Evolutionary conservation across 2,888 invertebrate genomes (phyloP).

Genomic region (Orgyia antiqua): DNA sequence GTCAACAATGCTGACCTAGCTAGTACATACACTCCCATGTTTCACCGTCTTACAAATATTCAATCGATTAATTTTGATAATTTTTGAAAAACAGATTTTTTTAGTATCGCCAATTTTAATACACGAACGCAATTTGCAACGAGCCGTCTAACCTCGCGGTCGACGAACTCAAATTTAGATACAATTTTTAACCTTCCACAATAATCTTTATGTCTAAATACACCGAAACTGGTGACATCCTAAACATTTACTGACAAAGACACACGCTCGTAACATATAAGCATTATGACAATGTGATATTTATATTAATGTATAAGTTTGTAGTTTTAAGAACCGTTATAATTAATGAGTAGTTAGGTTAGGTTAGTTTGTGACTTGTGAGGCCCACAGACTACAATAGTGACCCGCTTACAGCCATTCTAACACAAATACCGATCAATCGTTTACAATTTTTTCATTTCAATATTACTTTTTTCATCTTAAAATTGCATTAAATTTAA

Average conservation of each 20-base stretch:
- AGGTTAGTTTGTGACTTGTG: slow-evolving; percentile 66
- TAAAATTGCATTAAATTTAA: slow-evolving; percentile 70
- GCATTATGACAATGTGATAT: slow-evolving; percentile 79
- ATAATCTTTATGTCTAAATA: slow-evolving; percentile 66
- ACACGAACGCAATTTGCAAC: slow-evolving; percentile 52
- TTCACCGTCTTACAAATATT: slow-evolving; percentile 46
- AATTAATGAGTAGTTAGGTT: slow-evolving; percentile 74
- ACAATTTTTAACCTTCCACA: slow-evolving; percentile 48
- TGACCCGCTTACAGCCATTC: slow-evolving; percentile 67
- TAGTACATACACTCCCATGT: slow-evolving; percentile 56
- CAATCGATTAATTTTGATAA: slow-evolving; percentile 59
- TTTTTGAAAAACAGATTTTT: slow-evolving; percentile 49
- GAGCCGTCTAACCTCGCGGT: slow-evolving; percentile 28
- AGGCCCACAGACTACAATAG: slow-evolving; percentile 77
- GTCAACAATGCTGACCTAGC: slow-evolving; percentile 66
- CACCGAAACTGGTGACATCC: slow-evolving; percentile 73
- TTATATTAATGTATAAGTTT: slow-evolving; percentile 71
- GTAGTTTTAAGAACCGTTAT: slow-evolving; percentile 73
- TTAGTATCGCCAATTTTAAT: slow-evolving; percentile 32
- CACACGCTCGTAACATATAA: slow-evolving; percentile 79
- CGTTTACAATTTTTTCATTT: slow-evolving; percentile 51
- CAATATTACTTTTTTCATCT: slow-evolving; percentile 52
- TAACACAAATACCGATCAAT: slow-evolving; percentile 74
- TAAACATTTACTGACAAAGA: slow-evolving; percentile 78
- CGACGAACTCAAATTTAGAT: slow-evolving; percentile 49